Conservation (phyloP, 1,140 invertebrate genomes). For the Spodoptera litura region DNA sequence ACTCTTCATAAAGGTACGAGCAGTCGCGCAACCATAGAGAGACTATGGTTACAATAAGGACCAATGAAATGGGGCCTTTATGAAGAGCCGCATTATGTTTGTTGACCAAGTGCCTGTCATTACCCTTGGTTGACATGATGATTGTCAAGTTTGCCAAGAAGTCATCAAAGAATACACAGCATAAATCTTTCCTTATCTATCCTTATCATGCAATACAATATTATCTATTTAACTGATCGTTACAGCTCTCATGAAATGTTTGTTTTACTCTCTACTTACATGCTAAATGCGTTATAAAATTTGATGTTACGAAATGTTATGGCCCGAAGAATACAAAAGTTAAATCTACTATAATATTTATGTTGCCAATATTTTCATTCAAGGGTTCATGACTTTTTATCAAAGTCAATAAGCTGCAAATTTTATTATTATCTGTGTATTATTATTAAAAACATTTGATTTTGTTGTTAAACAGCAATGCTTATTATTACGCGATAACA, state of each 20-base stretch:
- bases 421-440: not conserved
- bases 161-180: not conserved
- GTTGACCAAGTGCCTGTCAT: not conserved
- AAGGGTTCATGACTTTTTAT: no score
- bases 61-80: no score
- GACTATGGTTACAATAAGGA: no score
- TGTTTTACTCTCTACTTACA: not conserved
- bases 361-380: no score
- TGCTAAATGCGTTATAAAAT: not conserved
- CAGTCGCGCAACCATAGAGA: no score
- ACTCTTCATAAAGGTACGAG: no score
- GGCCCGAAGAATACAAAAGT: no score
- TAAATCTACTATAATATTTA: no score
- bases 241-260: slow-evolving; percentile 2
- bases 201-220: slow-evolving; percentile 30
- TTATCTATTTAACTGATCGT: slow-evolving; percentile 20
- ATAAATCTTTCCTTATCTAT: slow-evolving; percentile 32
- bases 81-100: no score
- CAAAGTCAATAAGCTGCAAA: not conserved
- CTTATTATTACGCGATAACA: slow-evolving; percentile 33
- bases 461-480: slow-evolving; percentile 28
- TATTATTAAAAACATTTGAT: slow-evolving; percentile 38
- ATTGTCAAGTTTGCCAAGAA: slow-evolving; percentile 15
- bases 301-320: not conserved
- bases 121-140: not conserved